Base-by-base conservation (phyloP, 2,888 invertebrate genomes). In the Trisateles emortualis region DNA sequence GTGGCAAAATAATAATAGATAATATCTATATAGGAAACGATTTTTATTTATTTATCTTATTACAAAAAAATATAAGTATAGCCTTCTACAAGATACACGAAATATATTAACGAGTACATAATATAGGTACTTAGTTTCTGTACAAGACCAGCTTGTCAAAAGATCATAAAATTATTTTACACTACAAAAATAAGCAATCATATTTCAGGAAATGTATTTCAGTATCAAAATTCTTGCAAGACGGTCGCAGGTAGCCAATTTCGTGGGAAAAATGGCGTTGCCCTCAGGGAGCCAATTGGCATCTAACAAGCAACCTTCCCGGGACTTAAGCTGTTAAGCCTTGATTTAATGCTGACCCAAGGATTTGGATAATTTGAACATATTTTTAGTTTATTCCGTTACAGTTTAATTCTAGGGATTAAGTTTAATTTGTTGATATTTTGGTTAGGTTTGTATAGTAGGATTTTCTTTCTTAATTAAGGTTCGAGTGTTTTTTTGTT, bases 301-400 rank as follows among this genome's bases (percentile, higher is more conserved):
- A 43, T 56, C 55, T 68, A 71, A 71, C 73, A 64, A 74, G 67
- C 40, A 43, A 40, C 64, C 52, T n/a, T 22, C 52, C 9, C 14
- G 69, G 51, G 66, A 58, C 58, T 61, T 43, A n/a, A 66, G 59
- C 66, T 60, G 64, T 59, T 68, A 67, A 65, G 60, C 57, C 50
- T 54, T 72, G 64, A 64, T 70, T 74, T 74, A 70, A 67, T 60
- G 57, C 56, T 43, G 44, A 53, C 59, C 61, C 52, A 47, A 70
- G 61, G 46, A 61, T 70, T 52, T 52, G 22, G 52, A 57, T 58
- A 57, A 64, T 61, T 53, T 49, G 40, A 17, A 48, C 30, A 9
- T 36, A 44, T 43, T 53, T 45, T 64, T 64, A 61, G 62, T 62
- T 62, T 62, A 69, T 57, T 47, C 41, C 6, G 19, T 41, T 49